Evolutionary conservation across 2,797 vertebrate genomes (phyloP), one percentile per base, ranked within the genome.

Genomic region (Jordanella pulchra): DNA sequence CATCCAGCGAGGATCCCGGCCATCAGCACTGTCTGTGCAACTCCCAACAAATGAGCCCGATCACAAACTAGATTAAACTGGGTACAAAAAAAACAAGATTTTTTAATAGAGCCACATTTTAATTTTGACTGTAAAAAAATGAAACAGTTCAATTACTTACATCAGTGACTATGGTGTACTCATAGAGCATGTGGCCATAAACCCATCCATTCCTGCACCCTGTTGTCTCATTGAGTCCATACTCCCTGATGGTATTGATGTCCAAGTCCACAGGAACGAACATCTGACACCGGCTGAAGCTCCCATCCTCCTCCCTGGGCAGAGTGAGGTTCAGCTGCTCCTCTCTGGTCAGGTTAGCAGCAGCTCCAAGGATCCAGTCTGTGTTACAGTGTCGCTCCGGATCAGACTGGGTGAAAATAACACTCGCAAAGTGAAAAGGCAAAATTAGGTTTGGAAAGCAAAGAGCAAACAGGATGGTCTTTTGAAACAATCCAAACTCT

Each of bases 401-500:
- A 0, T 92, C n/a, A 0, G 84, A 39, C 11, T 94, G 89, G 80
- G 93, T 90, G 21, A 97, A 97, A 25, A 95, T 70, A 1, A 97
- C 90, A 32, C 89, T 90, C 9, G 95, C 93, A 67, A 95, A 89
- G 53, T 90, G 90, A 80, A 94, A 95, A 18, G 93, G 53, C 13
- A 83, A 18, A 0, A 92, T 73, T n/a, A 94, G 0, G 78, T 83
- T 92, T 0, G 94, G 92, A 23, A 95, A 13, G 45, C 88, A 66
- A 0, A 95, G 77, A 21, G 93, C 76, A 21, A 95, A 51, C 39
- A 95, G 78, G 27, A 94, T 65, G 60, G 78, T 30, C 63, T 93
- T 86, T 85, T 97, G 96, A 68, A 97, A 96, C 0, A 68, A 72
- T 55, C 95, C 94, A 65, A 95, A 96, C 44, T 95, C 95, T 0